Evolutionary conservation across 2,888 invertebrate species (phyloP).

Genomic region (Notocelia uddmanniana): DNA sequence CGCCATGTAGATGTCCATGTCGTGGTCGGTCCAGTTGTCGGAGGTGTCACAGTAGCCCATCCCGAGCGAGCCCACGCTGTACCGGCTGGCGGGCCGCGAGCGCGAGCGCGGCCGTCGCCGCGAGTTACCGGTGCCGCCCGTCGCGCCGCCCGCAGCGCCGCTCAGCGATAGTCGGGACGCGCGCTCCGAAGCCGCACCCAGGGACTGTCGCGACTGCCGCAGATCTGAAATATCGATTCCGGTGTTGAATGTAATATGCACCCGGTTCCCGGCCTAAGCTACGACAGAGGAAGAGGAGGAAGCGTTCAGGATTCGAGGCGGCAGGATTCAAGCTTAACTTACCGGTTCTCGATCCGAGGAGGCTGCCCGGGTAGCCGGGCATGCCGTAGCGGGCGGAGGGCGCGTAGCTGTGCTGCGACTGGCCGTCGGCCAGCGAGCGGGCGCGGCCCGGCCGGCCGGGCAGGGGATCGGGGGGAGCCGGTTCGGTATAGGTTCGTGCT

Average conservation of each 20-base stretch:
- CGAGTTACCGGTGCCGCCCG: constrained; percentile 87
- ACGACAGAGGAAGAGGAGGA: constrained; percentile 48
- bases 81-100: constrained; percentile 92
- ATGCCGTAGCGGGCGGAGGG: constrained; percentile 92
- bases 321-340: constrained; percentile 58
- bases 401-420: constrained; percentile 95
- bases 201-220: constrained; percentile 93
- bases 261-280: constrained; percentile 44
- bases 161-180: constrained; percentile 91
- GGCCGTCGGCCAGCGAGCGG: constrained; percentile 94
- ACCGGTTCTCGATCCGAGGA: constrained; percentile 82
- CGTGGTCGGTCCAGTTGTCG: constrained; percentile 97
- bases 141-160: constrained; percentile 87
- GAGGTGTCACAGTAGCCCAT: constrained; percentile 95
- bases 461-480: constrained; percentile 89
- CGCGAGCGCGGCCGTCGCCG: constrained; percentile 92
- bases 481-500: constrained; percentile 92
- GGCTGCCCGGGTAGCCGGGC: constrained; percentile 91
- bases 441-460: constrained; percentile 91
- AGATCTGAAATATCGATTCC: constrained; percentile 86
- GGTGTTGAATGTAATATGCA: neutral
- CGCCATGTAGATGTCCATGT: constrained; percentile 98
- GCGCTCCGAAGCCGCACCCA: constrained; percentile 93
- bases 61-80: constrained; percentile 92
- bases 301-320: constrained; percentile 48